Conservation (phyloP, 1,140 invertebrate genomes). For the Thaumatotibia leucotreta region DNA sequence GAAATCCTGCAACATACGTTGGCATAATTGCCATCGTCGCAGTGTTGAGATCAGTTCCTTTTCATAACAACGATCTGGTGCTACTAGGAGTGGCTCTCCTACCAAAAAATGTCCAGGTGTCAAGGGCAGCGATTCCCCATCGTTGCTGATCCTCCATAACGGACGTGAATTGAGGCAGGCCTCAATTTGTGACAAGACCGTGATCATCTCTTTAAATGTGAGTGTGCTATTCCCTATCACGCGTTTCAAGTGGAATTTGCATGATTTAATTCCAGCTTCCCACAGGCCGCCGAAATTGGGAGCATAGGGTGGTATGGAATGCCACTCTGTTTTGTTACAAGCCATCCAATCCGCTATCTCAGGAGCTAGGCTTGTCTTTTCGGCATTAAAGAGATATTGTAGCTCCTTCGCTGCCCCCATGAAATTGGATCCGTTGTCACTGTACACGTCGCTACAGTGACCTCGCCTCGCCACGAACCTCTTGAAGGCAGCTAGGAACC, state of each 20-base stretch:
- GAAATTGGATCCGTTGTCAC: conserved; percentile 50
- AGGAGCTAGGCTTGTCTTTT: neutral
- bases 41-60: neutral
- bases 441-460: conserved; percentile 30
- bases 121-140: conserved; percentile 22
- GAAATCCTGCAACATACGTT: conserved; percentile 5
- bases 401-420: conserved; percentile 31
- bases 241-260: conserved; percentile 25
- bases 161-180: conserved; percentile 22
- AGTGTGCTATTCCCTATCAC: conserved; percentile 17
- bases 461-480: conserved; percentile 44
- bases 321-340: neutral
- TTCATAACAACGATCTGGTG: neutral
- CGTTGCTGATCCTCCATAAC: neutral
- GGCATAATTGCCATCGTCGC: neutral
- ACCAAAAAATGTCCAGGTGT: conserved; percentile 42
- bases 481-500: conserved; percentile 37
- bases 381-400: neutral
- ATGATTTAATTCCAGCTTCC: conserved; percentile 33
- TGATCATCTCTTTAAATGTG: conserved; percentile 19
- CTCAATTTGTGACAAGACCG: conserved; percentile 20
- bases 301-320: conserved; percentile 22
- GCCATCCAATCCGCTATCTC: neutral
- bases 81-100: conserved; percentile 4
- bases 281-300: conserved; percentile 37